A percentile compares a stretch with the other conserved stretches of the same genome.
Conservation (phyloP, 2,888 invertebrate species). For the Caenorhabditis doughertyi region DNA sequence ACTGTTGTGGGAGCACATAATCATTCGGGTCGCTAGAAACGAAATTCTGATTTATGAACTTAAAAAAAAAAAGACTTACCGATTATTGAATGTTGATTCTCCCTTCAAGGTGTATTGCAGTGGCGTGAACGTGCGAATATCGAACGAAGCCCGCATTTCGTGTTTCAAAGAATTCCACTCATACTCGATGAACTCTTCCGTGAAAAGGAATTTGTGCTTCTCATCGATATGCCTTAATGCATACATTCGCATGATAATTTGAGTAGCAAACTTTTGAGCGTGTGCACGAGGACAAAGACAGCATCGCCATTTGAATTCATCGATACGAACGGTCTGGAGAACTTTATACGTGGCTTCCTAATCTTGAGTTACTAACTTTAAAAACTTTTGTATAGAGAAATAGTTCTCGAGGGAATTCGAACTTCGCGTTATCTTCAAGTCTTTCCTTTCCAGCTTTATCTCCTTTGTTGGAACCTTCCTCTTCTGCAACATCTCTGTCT, state of each 20-base stretch:
- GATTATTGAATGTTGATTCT: slow-evolving; percentile 43
- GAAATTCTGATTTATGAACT: not conserved
- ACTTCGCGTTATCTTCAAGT: not conserved
- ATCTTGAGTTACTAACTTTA: slow-evolving; percentile 26
- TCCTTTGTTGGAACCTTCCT: not conserved
- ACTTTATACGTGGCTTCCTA: not conserved
- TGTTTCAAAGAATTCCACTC: slow-evolving; percentile 42
- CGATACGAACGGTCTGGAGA: slow-evolving; percentile 1
- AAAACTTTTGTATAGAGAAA: slow-evolving; percentile 36
- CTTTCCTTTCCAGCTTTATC: not conserved
- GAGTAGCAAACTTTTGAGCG: slow-evolving; percentile 36
- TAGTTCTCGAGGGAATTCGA: slow-evolving; percentile 38
- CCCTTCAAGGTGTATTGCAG: slow-evolving; percentile 28
- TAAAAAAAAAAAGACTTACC: not conserved
- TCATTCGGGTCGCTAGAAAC: slow-evolving; percentile 53
- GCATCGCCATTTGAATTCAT: slow-evolving; percentile 57
- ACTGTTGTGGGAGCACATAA: slow-evolving; percentile 48
- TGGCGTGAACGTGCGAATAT: slow-evolving; percentile 35
- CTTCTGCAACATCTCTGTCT: not conserved
- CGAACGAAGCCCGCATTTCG: slow-evolving; percentile 38
- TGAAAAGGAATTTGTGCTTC: slow-evolving; percentile 38
- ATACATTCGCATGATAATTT: slow-evolving; percentile 46
- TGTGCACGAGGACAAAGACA: slow-evolving; percentile 34
- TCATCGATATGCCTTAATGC: slow-evolving; percentile 51
- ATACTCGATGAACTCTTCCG: slow-evolving; percentile 36